Percentiles rank a stretch among this genome's conserved stretches.
phyloP scores from a whole-genome alignment of 2,888 invertebrate genomes.

The Rhagonycha lutea region DNA sequence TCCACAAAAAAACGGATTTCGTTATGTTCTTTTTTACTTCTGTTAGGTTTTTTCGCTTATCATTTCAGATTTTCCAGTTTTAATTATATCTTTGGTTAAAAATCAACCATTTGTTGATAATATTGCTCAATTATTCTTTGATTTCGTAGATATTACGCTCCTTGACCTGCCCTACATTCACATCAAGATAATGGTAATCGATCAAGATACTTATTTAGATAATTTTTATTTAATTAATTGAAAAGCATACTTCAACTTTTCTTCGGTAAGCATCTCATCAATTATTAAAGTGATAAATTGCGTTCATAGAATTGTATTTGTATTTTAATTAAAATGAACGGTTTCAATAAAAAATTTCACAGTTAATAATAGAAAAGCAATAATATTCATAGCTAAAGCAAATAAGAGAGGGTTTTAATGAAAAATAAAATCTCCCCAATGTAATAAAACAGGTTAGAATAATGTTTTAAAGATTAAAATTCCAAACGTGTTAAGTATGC shows the following conservation, averaged over 20 bases:
- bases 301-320: neutral
- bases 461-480: slow-evolving; percentile 47
- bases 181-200: neutral
- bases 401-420: slow-evolving; percentile 14
- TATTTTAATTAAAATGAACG: neutral
- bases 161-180: no score
- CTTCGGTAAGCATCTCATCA: neutral
- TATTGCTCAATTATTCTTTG: no score
- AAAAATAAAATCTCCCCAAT: slow-evolving; percentile 27
- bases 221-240: neutral
- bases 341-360: slow-evolving; percentile 11
- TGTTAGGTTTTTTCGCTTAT: neutral
- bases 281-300: neutral
- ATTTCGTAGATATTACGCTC: no score
- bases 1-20: neutral
- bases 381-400: slow-evolving; percentile 7
- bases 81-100: neutral
- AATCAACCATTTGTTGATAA: neutral
- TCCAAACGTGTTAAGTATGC: slow-evolving; percentile 43
- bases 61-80: neutral
- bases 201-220: neutral
- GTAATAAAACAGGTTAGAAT: slow-evolving; percentile 40
- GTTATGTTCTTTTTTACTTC: neutral
- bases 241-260: neutral
- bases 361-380: slow-evolving; percentile 15